Base-by-base conservation (phyloP, 2,888 invertebrate genomes). In the Caenorhabditis sp. region DNA sequence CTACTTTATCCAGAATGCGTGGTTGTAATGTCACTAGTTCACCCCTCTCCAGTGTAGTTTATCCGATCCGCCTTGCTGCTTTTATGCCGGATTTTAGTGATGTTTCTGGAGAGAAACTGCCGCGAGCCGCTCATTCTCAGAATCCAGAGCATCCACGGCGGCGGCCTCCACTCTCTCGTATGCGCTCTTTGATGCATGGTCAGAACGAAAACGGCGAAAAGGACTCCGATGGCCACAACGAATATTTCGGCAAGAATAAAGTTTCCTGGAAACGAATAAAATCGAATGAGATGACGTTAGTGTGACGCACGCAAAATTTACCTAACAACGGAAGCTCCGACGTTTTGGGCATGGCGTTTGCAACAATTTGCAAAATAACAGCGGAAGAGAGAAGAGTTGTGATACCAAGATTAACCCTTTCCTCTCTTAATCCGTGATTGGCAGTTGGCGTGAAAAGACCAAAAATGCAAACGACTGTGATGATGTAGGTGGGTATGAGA, bases 171-270 rank as follows among this genome's bases (percentile, higher is more conserved):
- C 35, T 65, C 77, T 20, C 79, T 27, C 0, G 82, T 82, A 39
- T 79, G 74, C 5, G 82, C 80, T 30, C 82, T 41, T 30, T 83
- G 77, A 61, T 83, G 83, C 9, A 82, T 41, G 0, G 66, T 66
- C 11, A 83, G 56, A 2, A 83, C 70, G 0, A 79, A 48, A 0
- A 84, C 80, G 5, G 81, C 65, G 48, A 65, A 76, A 2, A 84
- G 53, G 17, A 83, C 84, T 8, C 81, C 84, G 15, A 80, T 78
- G 3, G 84, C 81, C 0, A 81, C 80, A 8, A 84, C 81, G 66
- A 84, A 83, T 22, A 84, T 84, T 46, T 84, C 84, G 13, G 84
- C 82, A 11, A 84, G 73, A 17, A 84, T 84, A 78, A 84, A 84
- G 66, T 84, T 83, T 32, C 84, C 83, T n/a, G n/a, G n/a, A n/a